Conservation (phyloP, 2,888 invertebrate species). For the Sussaba pulchella region DNA sequence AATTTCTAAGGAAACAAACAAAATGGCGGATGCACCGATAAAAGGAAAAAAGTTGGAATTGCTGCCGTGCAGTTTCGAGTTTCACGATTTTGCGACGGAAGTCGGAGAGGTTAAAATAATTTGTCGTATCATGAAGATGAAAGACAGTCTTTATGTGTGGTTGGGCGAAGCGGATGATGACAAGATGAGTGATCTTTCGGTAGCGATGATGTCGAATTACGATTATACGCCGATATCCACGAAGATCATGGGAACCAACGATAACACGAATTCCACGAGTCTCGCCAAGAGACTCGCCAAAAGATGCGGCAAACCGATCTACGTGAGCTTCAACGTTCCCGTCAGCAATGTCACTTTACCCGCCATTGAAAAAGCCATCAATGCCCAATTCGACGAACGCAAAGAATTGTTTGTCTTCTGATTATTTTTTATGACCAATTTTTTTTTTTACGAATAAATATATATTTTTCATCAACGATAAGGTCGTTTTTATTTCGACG, state of each 20-base stretch:
- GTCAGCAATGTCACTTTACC: constrained; percentile 75
- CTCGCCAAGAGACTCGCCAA: constrained; percentile 82
- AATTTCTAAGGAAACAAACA: no score
- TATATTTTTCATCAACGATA: not conserved
- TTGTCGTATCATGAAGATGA: constrained; percentile 81
- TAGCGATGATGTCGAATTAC: constrained; percentile 78
- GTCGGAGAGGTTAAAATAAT: constrained; percentile 76
- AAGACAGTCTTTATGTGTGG: constrained; percentile 82
- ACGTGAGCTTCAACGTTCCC: constrained; percentile 83
- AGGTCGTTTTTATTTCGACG: not conserved
- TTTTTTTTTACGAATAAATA: not conserved
- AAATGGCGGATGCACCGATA: constrained; percentile 28
- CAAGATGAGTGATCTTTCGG: constrained; percentile 79
- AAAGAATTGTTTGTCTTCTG: constrained; percentile 75
- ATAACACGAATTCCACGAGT: constrained; percentile 77
- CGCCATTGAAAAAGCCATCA: constrained; percentile 79
- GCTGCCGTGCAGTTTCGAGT: constrained; percentile 76
- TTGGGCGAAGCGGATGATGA: constrained; percentile 77
- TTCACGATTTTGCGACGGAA: constrained; percentile 76
- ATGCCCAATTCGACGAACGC: constrained; percentile 78
- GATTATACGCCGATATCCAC: constrained; percentile 78
- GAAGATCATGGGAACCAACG: constrained; percentile 80
- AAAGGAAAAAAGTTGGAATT: constrained; percentile 56
- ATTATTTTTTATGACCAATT: constrained; percentile 11
- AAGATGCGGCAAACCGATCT: constrained; percentile 81